Conservation (phyloP, 2,113 vertebrate species). For the Ramphastos sulfuratus region DNA sequence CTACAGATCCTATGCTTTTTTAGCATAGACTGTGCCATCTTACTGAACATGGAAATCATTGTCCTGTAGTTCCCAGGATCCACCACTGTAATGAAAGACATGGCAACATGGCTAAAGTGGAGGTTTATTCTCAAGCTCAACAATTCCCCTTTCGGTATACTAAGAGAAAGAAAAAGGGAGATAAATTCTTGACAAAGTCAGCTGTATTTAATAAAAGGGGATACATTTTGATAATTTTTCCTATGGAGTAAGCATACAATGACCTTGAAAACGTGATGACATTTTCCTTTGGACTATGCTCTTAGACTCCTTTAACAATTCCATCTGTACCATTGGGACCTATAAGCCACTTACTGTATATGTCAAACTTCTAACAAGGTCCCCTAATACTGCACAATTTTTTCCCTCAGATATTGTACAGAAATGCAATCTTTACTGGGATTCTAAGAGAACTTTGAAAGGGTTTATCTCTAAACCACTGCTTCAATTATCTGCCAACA, state of each 20-base stretch:
- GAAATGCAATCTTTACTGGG: neutral
- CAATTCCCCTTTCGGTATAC: neutral
- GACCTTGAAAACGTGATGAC: neutral
- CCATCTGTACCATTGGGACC: neutral
- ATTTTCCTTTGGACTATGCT: neutral
- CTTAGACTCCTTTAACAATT: neutral
- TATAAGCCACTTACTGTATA: neutral
- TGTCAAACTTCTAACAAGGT: neutral
- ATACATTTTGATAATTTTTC: neutral
- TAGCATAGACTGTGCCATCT: neutral
- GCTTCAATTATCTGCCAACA: neutral
- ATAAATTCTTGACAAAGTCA: neutral
- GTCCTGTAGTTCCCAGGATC: neutral
- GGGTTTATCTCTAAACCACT: neutral
- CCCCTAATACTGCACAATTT: neutral
- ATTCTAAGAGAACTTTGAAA: neutral
- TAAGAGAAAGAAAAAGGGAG: neutral
- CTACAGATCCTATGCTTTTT: neutral
- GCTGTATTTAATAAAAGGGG: neutral
- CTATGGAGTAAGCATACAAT: neutral
- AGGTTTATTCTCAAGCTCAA: neutral
- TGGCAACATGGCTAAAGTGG: neutral
- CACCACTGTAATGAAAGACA: neutral
- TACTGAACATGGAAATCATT: neutral
- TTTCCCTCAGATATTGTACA: neutral